These are phyloP conservation scores for Oriolus oriolus DNA, from an alignment of 2,113 vertebrate genomes.

Conservation along the genomic window DNA sequence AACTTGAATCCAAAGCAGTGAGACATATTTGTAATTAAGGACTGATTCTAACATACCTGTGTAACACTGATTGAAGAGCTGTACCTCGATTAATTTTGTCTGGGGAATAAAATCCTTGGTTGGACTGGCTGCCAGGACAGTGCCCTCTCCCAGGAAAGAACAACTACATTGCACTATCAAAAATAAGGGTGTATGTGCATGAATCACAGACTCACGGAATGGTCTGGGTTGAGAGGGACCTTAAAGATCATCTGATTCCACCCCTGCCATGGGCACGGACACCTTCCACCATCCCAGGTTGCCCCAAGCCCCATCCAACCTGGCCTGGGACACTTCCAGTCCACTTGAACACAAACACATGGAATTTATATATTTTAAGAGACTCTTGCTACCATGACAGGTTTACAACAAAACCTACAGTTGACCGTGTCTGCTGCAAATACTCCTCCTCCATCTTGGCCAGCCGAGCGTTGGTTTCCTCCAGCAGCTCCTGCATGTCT, in stretches of 20 bases:
- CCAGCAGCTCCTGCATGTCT: slow-evolving; percentile 86
- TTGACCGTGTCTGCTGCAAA: slow-evolving; percentile 74
- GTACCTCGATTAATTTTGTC: background rate
- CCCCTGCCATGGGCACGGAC: background rate
- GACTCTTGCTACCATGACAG: accelerated
- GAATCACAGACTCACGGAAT: background rate
- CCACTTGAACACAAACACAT: background rate
- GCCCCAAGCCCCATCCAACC: background rate
- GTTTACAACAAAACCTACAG: slow-evolving; percentile 67
- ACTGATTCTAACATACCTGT: background rate
- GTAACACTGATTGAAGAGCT: background rate
- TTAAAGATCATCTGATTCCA: background rate
- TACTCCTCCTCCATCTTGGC: slow-evolving; percentile 87
- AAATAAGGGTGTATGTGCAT: background rate
- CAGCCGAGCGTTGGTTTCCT: slow-evolving; percentile 85
- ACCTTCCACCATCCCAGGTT: accelerated
- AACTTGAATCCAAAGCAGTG: background rate
- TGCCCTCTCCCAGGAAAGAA: background rate
- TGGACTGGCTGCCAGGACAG: background rate
- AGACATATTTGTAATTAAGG: background rate
- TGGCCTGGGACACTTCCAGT: background rate
- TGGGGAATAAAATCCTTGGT: background rate
- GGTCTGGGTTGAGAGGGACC: background rate
- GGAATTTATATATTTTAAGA: background rate
- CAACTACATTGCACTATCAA: background rate